Conservation (phyloP, 2,888 invertebrate species). For the Drosophila borborema region DNA sequence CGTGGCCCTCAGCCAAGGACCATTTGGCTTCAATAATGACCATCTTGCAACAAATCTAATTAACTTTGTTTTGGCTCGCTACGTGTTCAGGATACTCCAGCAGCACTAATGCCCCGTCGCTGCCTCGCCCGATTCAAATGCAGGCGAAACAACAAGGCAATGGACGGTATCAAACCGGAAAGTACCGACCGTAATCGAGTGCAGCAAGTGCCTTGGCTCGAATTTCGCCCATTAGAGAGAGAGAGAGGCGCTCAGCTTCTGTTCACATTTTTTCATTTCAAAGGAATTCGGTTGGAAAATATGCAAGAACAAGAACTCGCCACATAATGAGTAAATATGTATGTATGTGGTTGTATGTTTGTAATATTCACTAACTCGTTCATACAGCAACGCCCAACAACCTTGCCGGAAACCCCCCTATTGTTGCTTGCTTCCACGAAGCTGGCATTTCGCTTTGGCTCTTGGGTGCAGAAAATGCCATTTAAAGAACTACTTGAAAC, state of each 20-base stretch:
- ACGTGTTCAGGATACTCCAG: slow-evolving; percentile 60
- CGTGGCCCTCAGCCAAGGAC: slow-evolving; percentile 28
- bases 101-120: slow-evolving; percentile 7
- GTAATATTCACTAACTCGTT: slow-evolving; percentile 34
- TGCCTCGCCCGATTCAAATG: slow-evolving; percentile 8
- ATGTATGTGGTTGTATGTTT: slow-evolving; percentile 23
- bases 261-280: slow-evolving; percentile 8
- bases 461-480: slow-evolving; percentile 39
- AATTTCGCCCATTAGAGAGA: slow-evolving; percentile 41
- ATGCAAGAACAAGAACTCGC: slow-evolving; percentile 55
- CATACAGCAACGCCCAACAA: slow-evolving; percentile 10
- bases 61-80: slow-evolving; percentile 74
- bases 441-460: slow-evolving; percentile 16
- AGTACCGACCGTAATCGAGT: slow-evolving; percentile 64
- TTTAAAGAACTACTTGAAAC: slow-evolving; percentile 66
- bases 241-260: too few species aligned
- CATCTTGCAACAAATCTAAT: slow-evolving; percentile 78
- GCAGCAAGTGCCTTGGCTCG: slow-evolving; percentile 59
- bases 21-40: slow-evolving; percentile 66
- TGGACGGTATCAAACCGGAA: slow-evolving; percentile 56
- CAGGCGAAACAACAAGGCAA: slow-evolving; percentile 15
- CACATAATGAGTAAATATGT: slow-evolving; percentile 33
- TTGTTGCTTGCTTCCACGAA: slow-evolving; percentile 10
- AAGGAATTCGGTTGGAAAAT: slow-evolving; percentile 72
- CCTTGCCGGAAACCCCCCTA: slow-evolving; percentile 7